A percentile compares a stretch with the other conserved stretches of the same genome.
These are phyloP conservation scores for Lepidocyrtoides sp. DNA, from an alignment of 2,888 invertebrate genomes.

Conservation along the genomic window DNA sequence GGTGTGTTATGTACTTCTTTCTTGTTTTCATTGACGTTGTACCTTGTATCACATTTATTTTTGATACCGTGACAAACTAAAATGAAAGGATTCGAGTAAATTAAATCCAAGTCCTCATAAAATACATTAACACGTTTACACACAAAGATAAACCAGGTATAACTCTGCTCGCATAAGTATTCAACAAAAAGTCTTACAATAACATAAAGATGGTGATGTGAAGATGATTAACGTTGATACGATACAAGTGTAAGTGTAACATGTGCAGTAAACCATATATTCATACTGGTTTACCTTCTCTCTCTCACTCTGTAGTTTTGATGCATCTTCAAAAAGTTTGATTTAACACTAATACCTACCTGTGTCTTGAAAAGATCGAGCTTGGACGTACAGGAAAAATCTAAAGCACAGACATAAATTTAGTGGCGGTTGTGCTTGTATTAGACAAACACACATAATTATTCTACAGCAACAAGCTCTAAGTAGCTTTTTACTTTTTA, in stretches of 20 bases:
- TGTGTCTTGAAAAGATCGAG: too few relatives aligned
- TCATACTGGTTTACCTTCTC: conserved; percentile 5
- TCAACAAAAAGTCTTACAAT: background rate
- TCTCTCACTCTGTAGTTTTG: too few relatives aligned
- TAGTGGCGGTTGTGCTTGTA: too few relatives aligned
- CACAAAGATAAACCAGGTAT: background rate
- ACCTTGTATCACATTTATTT: background rate
- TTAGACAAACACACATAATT: too few relatives aligned
- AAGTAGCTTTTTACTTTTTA: too few relatives aligned
- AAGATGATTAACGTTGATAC: background rate
- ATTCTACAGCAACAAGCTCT: too few relatives aligned
- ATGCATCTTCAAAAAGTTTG: too few relatives aligned
- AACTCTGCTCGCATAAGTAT: background rate
- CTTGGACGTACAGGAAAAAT: too few relatives aligned
- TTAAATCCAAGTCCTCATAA: background rate
- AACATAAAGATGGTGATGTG: background rate
- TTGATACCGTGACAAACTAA: background rate
- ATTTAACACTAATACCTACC: too few relatives aligned
- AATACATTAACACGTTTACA: background rate
- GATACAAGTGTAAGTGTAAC: background rate
- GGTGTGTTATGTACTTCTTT: background rate
- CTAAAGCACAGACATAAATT: too few relatives aligned
- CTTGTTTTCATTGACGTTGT: background rate
- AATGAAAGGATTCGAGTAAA: background rate
- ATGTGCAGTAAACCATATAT: background rate